Conservation (phyloP, 2,888 invertebrate species). For the Taphrorychus bicolor region DNA sequence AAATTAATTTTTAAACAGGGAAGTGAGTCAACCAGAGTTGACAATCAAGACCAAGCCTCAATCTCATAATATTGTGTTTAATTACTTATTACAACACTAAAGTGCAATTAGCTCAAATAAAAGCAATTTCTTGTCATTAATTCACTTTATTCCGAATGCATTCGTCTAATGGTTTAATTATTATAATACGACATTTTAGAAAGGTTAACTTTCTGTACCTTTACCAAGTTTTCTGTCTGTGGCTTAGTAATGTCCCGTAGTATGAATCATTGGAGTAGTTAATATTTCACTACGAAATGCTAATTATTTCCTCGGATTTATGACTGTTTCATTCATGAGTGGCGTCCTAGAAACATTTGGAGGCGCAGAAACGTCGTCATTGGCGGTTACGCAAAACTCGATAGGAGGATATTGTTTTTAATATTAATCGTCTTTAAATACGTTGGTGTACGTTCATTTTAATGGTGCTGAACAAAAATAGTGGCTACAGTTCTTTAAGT, state of each 20-base stretch:
- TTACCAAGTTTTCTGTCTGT: neutral
- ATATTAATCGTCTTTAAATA: neutral
- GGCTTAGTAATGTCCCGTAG: neutral
- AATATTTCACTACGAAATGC: neutral
- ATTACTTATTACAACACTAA: neutral
- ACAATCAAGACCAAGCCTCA: too few species aligned
- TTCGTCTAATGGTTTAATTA: neutral
- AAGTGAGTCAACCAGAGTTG: too few species aligned
- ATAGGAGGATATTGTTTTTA: neutral
- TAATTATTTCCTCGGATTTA: neutral
- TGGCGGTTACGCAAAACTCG: neutral
- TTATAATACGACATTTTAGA: conserved; percentile 8
- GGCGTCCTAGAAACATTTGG: conserved; percentile 9
- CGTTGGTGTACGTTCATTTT: neutral
- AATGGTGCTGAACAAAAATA: neutral
- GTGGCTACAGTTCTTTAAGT: too few species aligned
- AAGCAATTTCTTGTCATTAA: too few species aligned
- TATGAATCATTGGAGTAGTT: neutral
- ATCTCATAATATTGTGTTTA: neutral
- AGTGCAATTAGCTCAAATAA: neutral
- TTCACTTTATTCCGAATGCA: neutral
- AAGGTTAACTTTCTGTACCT: conserved; percentile 3
- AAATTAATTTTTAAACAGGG: too few species aligned
- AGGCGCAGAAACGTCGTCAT: neutral
- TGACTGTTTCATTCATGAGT: conserved; percentile 3